These are phyloP conservation scores for Vicugna pacos DNA, from an alignment of 2,113 vertebrate species.

Conservation along the genomic window DNA sequence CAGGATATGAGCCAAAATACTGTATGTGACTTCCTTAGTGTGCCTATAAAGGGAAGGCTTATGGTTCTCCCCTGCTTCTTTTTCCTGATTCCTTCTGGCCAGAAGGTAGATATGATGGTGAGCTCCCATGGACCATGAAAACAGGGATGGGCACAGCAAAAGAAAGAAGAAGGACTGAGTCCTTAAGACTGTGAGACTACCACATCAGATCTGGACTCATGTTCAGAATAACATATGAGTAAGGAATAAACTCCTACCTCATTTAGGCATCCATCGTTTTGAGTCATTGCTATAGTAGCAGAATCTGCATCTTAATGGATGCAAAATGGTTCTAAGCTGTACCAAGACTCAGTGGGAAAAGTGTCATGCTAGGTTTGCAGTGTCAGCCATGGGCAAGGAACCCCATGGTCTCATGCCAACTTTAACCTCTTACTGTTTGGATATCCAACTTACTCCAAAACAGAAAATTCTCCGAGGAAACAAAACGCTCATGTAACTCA, in stretches of 20 bases:
- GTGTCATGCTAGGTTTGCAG: background rate
- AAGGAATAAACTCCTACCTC: background rate
- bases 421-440: background rate
- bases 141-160: background rate
- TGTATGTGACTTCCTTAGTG: background rate
- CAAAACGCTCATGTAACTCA: background rate
- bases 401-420: background rate
- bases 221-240: background rate
- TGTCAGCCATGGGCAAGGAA: background rate
- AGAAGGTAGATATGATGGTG: background rate
- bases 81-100: background rate
- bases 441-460: background rate
- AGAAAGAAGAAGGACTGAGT: background rate
- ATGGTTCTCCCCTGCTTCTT: background rate
- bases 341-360: background rate
- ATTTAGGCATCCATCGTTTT: background rate
- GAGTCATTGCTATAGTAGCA: background rate
- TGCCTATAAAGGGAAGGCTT: background rate
- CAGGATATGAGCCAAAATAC: background rate
- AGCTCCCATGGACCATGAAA: background rate
- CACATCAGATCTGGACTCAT: background rate
- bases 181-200: background rate
- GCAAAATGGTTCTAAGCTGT: background rate
- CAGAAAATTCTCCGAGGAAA: background rate
- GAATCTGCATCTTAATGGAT: background rate